These are phyloP conservation scores for Mirounga angustirostris DNA, from an alignment of 2,113 vertebrate genomes.

Conservation along the genomic window DNA sequence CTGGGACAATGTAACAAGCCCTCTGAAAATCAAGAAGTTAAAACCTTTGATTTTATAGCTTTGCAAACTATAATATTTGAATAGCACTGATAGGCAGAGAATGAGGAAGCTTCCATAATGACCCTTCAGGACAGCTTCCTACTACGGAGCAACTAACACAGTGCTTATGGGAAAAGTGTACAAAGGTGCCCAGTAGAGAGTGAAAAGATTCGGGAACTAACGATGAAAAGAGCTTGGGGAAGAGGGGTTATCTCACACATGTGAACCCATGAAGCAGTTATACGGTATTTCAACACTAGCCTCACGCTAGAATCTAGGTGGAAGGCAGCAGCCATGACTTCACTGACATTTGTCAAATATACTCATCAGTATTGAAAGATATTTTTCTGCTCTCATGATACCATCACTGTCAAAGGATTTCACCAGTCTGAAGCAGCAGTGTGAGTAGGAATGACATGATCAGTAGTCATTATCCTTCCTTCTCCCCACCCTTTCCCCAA, in stretches of 20 bases:
- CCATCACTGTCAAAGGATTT: neutral
- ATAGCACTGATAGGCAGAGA: neutral
- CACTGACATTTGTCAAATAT: neutral
- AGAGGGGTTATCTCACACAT: neutral
- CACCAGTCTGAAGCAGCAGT: neutral
- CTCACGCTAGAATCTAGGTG: neutral
- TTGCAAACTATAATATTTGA: neutral
- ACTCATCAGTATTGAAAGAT: neutral
- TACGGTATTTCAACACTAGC: neutral
- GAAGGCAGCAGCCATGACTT: neutral
- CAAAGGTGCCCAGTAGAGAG: neutral
- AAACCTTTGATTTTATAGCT: neutral
- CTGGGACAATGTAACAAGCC: neutral
- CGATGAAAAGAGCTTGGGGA: neutral
- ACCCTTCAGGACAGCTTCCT: neutral
- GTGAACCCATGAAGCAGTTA: neutral
- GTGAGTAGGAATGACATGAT: neutral
- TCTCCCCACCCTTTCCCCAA: neutral
- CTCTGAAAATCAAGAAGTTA: neutral
- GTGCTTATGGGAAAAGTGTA: neutral
- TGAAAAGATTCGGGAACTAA: neutral
- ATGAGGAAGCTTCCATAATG: neutral
- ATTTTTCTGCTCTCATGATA: neutral
- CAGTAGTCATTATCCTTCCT: neutral
- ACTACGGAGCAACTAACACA: rapidly evolving